Conservation (phyloP, 35 echinoderm and acorn worm species). For the Ptychodera flava region DNA sequence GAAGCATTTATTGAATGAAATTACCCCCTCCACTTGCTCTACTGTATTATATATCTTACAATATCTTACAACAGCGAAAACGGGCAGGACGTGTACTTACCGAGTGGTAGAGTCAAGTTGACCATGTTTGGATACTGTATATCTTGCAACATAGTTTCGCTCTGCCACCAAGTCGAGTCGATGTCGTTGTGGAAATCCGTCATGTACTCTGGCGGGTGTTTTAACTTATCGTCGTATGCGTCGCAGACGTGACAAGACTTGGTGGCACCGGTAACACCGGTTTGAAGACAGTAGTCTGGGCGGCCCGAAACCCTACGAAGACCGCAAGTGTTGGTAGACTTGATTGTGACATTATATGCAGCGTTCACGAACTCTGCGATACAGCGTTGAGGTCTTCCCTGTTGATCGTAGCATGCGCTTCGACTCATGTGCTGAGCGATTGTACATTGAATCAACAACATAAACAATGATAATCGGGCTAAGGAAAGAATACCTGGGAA, state of each 20-base stretch:
- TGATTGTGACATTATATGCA: constrained; percentile 78
- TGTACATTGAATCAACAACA: neutral
- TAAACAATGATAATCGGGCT: neutral
- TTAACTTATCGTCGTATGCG: neutral
- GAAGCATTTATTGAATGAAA: too few relatives aligned
- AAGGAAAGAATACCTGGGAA: neutral
- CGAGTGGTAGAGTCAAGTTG: constrained; percentile 79
- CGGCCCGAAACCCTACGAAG: neutral
- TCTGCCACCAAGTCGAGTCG: constrained; percentile 93
- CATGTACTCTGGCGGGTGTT: constrained; percentile 72
- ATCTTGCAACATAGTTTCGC: constrained; percentile 78
- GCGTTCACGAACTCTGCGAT: constrained; percentile 89
- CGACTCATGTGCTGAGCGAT: neutral
- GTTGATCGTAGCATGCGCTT: constrained; percentile 51
- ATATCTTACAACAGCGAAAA: too few relatives aligned
- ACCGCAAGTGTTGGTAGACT: constrained; percentile 91
- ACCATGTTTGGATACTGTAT: constrained; percentile 71
- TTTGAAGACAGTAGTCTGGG: constrained; percentile 61
- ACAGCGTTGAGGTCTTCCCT: constrained; percentile 75
- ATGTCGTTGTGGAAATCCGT: constrained; percentile 87
- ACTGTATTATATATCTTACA: too few relatives aligned
- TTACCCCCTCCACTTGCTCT: too few relatives aligned
- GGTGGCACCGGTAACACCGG: constrained; percentile 63
- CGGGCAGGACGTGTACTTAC: too few relatives aligned
- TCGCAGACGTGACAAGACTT: constrained; percentile 60